A percentile compares a stretch with the other conserved stretches of the same genome.
Conservation (phyloP, 2,888 invertebrate genomes). For the Drosophila ochracea region DNA sequence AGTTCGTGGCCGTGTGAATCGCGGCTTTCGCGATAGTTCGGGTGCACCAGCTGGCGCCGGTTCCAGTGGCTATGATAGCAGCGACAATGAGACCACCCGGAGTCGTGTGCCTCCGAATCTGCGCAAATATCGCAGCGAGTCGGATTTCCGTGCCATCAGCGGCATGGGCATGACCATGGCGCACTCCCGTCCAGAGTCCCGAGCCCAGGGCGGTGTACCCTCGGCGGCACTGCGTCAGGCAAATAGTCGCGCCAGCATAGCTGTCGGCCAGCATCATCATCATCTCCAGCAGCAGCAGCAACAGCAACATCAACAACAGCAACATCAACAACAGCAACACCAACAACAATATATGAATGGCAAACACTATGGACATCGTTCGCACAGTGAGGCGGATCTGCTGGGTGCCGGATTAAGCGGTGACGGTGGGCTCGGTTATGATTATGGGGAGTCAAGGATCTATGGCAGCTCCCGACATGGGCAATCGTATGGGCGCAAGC, state of each 20-base stretch:
- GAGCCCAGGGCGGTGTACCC: constrained; percentile 86
- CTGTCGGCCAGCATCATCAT: constrained; percentile 82
- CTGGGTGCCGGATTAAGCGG: constrained; percentile 87
- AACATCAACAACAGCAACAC: constrained; percentile 67
- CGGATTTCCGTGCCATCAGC: constrained; percentile 89
- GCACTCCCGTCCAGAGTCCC: constrained; percentile 84
- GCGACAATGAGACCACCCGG: constrained; percentile 91
- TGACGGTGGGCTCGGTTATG: constrained; percentile 71
- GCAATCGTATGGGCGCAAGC: constrained; percentile 76
- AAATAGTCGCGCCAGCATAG: constrained; percentile 88
- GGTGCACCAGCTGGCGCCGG: constrained; percentile 86
- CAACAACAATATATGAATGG: constrained; percentile 79
- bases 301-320: constrained; percentile 60
- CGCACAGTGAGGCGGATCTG: constrained; percentile 95
- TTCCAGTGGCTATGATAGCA: constrained; percentile 96
- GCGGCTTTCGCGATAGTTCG: constrained; percentile 88
- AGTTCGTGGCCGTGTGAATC: constrained; percentile 87
- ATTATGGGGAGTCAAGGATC: constrained; percentile 83
- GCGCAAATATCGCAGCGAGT: constrained; percentile 93
- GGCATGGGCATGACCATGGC: constrained; percentile 76
- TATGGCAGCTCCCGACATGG: constrained; percentile 80
- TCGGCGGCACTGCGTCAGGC: constrained; percentile 90
- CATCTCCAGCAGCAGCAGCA: constrained; percentile 54
- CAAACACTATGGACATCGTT: constrained; percentile 87
- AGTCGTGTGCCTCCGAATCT: constrained; percentile 86